Conservation (phyloP, 1,140 invertebrate genomes). For the Samia ricini region DNA sequence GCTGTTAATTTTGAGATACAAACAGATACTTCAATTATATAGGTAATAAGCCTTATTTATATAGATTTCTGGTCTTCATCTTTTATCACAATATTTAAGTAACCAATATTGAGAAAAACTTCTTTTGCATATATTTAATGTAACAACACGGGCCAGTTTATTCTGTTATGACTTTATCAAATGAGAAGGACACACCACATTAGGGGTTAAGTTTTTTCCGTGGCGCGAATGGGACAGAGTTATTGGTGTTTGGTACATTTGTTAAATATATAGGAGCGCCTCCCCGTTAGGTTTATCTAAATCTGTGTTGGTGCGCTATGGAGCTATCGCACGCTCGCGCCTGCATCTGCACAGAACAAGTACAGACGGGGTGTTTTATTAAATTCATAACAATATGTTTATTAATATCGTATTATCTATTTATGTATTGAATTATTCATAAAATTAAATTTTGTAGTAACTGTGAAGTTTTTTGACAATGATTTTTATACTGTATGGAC, state of each 20-base stretch:
- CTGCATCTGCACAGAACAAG: conserved; percentile 41
- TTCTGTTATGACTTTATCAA: conserved; percentile 24
- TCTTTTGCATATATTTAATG: too few species aligned
- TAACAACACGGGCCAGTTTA: background rate
- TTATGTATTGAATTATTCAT: background rate
- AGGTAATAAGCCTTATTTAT: too few species aligned
- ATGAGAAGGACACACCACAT: conserved; percentile 34
- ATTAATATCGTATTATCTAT: background rate
- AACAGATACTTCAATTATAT: too few species aligned
- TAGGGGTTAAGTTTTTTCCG: conserved; percentile 41
- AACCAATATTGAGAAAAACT: too few species aligned
- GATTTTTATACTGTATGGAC: too few species aligned
- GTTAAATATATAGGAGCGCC: conserved; percentile 62
- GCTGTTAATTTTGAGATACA: too few species aligned
- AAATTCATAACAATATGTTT: background rate
- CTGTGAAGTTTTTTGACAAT: too few species aligned
- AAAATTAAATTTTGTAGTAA: too few species aligned
- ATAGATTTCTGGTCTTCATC: too few species aligned
- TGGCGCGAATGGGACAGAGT: conserved; percentile 47
- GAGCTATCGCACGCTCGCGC: conserved; percentile 49
- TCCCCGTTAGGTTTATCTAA: conserved; percentile 68
- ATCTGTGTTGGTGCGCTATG: conserved; percentile 63
- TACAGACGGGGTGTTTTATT: background rate
- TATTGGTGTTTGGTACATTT: conserved; percentile 48
- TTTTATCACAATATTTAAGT: too few species aligned